Conservation (phyloP, 1,140 invertebrate species). For the Neotoxoptera formosana region DNA sequence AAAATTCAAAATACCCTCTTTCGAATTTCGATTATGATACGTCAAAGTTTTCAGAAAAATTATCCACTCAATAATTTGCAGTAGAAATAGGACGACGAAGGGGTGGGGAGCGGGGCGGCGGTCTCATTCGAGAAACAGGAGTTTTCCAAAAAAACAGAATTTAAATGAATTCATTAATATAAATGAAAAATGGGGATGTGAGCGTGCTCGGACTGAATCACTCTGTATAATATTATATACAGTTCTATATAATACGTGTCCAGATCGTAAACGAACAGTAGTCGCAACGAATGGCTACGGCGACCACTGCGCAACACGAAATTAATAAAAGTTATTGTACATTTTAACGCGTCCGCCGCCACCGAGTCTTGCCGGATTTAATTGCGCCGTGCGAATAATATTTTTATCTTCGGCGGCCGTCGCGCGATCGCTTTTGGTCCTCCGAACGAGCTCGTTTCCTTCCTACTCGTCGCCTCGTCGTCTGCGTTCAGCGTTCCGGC, state of each 20-base stretch:
- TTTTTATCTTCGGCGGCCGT: neutral
- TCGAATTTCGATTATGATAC: too few relatives aligned
- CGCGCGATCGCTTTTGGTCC: neutral
- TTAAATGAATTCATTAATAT: too few relatives aligned
- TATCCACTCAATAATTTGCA: too few relatives aligned
- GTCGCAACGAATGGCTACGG: neutral
- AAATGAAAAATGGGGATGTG: too few relatives aligned
- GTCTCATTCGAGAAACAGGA: too few relatives aligned
- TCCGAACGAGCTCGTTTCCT: neutral
- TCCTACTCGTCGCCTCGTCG: neutral
- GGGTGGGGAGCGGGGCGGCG: too few relatives aligned
- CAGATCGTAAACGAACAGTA: neutral
- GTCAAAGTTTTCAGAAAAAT: too few relatives aligned
- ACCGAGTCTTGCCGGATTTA: neutral
- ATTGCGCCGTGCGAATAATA: slow-evolving; percentile 15
- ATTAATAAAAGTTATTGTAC: slow-evolving; percentile 6
- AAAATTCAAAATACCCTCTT: too few relatives aligned
- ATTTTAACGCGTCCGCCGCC: neutral
- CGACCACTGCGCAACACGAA: neutral
- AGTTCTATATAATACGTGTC: neutral
- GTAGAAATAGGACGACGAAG: too few relatives aligned
- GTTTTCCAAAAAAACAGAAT: too few relatives aligned
- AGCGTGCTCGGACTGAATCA: too few relatives aligned
- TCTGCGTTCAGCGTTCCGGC: neutral
- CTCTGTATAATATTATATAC: neutral